phyloP scores from a whole-genome alignment of 2,113 vertebrate species.

The Salvator merianae region DNA sequence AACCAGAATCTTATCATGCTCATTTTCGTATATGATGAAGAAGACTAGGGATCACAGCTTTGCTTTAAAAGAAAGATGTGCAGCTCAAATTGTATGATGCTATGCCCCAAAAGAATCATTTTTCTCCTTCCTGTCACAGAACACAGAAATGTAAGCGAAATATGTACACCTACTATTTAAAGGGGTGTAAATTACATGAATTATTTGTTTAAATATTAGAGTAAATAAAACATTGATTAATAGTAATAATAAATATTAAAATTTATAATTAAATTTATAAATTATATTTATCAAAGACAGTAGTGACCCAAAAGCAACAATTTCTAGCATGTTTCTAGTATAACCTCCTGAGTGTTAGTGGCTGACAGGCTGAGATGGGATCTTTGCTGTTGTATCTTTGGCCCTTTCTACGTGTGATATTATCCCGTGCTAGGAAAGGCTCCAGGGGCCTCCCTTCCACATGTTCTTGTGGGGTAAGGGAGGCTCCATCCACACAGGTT shows the following conservation, averaged over 20 bases:
- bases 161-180: neutral
- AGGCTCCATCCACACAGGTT: too few species aligned
- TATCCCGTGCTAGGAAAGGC: too few species aligned
- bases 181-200: neutral
- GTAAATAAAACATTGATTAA: too few species aligned
- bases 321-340: neutral
- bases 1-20: conserved; percentile 17
- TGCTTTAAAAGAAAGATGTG: conserved; percentile 20
- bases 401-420: too few species aligned
- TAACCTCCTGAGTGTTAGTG: neutral
- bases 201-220: too few species aligned
- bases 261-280: too few species aligned
- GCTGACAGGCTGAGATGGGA: neutral
- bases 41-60: neutral
- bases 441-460: too few species aligned
- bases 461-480: too few species aligned
- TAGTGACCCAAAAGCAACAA: neutral
- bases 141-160: neutral
- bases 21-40: neutral
- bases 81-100: conserved; percentile 6
- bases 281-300: too few species aligned
- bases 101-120: conserved; percentile 18
- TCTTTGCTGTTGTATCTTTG: too few species aligned
- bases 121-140: neutral
- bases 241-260: too few species aligned